Evolutionary conservation across 2,797 vertebrate species (phyloP).

Genomic region (Gephyroberyx darwinii): DNA sequence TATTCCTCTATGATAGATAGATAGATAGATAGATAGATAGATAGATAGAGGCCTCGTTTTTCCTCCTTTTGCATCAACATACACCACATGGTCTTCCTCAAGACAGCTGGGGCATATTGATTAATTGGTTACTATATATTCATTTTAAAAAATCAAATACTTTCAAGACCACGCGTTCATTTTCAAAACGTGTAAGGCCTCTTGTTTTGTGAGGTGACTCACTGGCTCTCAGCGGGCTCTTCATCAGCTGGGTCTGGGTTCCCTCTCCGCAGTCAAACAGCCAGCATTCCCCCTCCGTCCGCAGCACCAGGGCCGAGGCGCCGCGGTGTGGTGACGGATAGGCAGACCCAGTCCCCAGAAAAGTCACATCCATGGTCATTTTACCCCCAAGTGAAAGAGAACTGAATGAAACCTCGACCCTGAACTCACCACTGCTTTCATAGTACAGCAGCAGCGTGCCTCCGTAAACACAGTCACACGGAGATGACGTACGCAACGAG

Average conservation of each 20-base stretch:
- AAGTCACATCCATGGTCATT: conserved; percentile 92
- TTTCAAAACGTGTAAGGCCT: not conserved
- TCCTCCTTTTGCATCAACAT: no score
- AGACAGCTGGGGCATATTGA: no score
- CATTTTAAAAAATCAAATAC: not conserved
- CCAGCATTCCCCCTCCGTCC: conserved; percentile 90
- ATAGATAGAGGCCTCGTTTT: no score
- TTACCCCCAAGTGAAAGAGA: conserved; percentile 2
- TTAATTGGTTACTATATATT: no score
- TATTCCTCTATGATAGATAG: no score
- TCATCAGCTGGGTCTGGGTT: conserved; percentile 94
- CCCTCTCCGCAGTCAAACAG: conserved; percentile 97
- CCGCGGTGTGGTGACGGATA: conserved; percentile 90
- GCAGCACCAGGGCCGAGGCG: conserved; percentile 88
- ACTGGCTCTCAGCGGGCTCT: conserved; percentile 89
- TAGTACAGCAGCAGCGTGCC: fast-evolving
- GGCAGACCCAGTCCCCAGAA: conserved; percentile 91
- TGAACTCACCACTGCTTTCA: not conserved
- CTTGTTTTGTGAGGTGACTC: conserved; percentile 31
- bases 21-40: no score
- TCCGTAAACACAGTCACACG: conserved; percentile 18
- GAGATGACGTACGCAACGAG: conserved; percentile 53
- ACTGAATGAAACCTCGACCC: fast-evolving
- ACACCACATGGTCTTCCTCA: no score
- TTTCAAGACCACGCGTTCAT: not conserved